These are phyloP conservation scores for Entomobrya proxima DNA, from an alignment of 2,888 invertebrate species.

Conservation along the genomic window DNA sequence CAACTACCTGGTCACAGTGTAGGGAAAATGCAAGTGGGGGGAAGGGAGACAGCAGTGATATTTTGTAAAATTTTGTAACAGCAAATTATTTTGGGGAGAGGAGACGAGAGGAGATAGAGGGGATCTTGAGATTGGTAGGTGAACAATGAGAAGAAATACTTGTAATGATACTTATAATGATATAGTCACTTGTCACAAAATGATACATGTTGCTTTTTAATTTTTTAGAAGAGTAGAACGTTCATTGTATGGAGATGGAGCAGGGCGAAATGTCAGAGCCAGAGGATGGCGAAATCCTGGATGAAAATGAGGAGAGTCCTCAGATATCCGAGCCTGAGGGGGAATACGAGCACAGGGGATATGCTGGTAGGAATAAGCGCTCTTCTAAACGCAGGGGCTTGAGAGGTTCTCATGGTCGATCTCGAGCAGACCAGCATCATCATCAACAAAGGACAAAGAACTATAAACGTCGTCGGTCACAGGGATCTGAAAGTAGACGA, in stretches of 20 bases:
- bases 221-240: not conserved
- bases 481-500: too few relatives aligned
- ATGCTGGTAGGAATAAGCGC: not conserved
- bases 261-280: not conserved
- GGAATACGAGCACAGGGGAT: not conserved
- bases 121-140: too few relatives aligned
- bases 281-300: not conserved
- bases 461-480: not conserved
- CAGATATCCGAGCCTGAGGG: not conserved
- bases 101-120: too few relatives aligned
- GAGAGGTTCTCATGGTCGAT: not conserved
- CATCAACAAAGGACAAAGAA: not conserved
- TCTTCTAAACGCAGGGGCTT: not conserved
- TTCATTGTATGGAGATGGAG: not conserved
- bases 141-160: too few relatives aligned
- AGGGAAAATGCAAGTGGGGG: too few relatives aligned
- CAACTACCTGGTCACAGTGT: too few relatives aligned
- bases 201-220: too few relatives aligned
- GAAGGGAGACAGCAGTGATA: too few relatives aligned
- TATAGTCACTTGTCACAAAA: too few relatives aligned
- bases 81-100: too few relatives aligned
- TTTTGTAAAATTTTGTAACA: too few relatives aligned
- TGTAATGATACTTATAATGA: too few relatives aligned
- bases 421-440: not conserved
- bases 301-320: not conserved